Evolutionary conservation across 2,113 vertebrate species (phyloP).

Genomic region (Cavia aperea): DNA sequence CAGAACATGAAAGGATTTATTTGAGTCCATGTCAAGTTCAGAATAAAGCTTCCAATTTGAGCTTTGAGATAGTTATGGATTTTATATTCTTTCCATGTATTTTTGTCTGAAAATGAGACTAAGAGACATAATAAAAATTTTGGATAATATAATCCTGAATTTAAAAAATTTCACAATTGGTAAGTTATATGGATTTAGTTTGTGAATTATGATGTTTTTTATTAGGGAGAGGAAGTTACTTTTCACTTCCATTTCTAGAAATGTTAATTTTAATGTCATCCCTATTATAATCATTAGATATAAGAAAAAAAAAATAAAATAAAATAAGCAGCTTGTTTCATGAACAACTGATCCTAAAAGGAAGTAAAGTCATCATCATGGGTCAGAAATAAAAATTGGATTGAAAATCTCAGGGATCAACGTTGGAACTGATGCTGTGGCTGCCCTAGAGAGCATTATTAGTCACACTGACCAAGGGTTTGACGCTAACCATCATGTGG

Average conservation of each 20-base stretch:
- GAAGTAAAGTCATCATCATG: neutral
- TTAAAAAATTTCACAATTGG: neutral
- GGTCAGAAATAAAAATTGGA: slow-evolving; percentile 13
- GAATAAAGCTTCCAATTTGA: slow-evolving; percentile 15
- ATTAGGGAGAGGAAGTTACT: neutral
- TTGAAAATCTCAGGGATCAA: slow-evolving; percentile 4
- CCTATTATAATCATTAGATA: neutral
- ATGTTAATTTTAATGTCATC: neutral
- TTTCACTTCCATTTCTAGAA: slow-evolving; percentile 32
- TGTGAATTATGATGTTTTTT: neutral
- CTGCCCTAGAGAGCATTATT: neutral
- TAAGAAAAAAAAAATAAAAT: neutral
- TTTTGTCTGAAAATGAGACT: neutral
- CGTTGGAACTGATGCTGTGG: neutral
- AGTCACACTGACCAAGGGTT: neutral
- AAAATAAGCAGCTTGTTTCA: neutral
- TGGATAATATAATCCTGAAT: neutral
- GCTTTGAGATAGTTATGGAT: neutral
- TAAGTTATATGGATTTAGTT: neutral
- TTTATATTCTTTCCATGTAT: neutral
- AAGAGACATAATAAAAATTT: neutral
- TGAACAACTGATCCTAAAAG: neutral
- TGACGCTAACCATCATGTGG: neutral
- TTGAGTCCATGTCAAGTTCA: neutral
- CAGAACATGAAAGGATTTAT: slow-evolving; percentile 2